Conservation (phyloP, 2,113 vertebrate genomes). For the Setophaga kirtlandii region DNA sequence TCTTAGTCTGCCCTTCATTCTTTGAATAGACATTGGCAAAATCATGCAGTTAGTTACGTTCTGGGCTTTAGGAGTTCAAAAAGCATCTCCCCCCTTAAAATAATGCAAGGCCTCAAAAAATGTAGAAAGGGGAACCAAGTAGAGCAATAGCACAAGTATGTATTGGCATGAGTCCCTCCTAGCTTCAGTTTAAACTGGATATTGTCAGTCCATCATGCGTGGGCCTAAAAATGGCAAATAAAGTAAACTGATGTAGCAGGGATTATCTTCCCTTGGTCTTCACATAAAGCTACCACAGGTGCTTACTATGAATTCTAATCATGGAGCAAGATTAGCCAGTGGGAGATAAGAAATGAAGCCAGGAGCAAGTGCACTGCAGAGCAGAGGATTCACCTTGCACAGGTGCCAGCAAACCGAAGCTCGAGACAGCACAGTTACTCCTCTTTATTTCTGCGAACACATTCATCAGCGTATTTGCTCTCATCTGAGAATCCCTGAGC, state of each 20-base stretch:
- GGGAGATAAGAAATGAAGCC: background rate
- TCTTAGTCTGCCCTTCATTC: constrained; percentile 1
- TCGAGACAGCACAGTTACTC: background rate
- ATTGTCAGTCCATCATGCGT: background rate
- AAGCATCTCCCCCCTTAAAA: background rate
- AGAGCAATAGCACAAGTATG: background rate
- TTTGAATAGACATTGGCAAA: background rate
- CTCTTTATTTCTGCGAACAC: background rate
- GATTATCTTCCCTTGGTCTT: background rate
- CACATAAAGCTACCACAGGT: background rate
- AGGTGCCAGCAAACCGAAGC: background rate
- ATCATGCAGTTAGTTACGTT: background rate
- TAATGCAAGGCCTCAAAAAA: background rate
- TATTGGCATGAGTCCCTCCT: background rate
- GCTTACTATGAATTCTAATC: background rate
- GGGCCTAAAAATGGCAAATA: background rate
- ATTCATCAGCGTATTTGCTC: background rate
- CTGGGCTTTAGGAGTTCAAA: background rate
- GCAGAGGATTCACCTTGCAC: background rate
- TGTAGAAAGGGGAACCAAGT: background rate
- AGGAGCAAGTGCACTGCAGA: background rate
- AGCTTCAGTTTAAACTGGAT: background rate
- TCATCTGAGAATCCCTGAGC: background rate
- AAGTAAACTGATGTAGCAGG: background rate
- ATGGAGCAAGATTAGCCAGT: background rate